Evolutionary conservation across 2,113 vertebrate genomes (phyloP).

Genomic region (Stigmatopora argus): DNA sequence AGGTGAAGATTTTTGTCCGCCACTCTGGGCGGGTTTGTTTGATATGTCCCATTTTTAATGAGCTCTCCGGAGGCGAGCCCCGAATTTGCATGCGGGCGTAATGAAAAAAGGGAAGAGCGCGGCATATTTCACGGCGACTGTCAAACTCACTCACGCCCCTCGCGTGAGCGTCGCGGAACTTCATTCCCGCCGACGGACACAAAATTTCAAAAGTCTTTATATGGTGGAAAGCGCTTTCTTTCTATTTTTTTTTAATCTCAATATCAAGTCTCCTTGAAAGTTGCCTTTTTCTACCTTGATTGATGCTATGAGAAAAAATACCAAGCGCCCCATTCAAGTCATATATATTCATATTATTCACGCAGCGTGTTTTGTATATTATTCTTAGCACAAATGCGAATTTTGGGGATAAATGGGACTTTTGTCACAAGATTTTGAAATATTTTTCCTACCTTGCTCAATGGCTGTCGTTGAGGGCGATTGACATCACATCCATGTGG

Average conservation of each 20-base stretch:
- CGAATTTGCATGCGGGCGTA: slow-evolving; percentile 69
- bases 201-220: slow-evolving; percentile 64
- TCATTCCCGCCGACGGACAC: slow-evolving; percentile 55
- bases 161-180: slow-evolving; percentile 60
- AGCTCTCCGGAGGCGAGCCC: slow-evolving; percentile 50
- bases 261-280: slow-evolving; percentile 64
- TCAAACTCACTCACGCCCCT: slow-evolving; percentile 71
- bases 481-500: too few relatives aligned
- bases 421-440: too few relatives aligned
- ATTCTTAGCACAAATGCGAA: too few relatives aligned
- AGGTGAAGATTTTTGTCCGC: slow-evolving; percentile 37
- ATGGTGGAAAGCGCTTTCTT: slow-evolving; percentile 31
- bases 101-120: slow-evolving; percentile 66
- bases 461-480: too few relatives aligned
- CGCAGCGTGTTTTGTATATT: too few relatives aligned
- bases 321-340: too few relatives aligned
- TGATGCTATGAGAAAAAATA: too few relatives aligned
- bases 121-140: slow-evolving; percentile 71
- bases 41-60: slow-evolving; percentile 65
- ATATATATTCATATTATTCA: too few relatives aligned
- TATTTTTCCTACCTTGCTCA: too few relatives aligned
- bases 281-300: slow-evolving; percentile 18
- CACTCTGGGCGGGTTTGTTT: slow-evolving; percentile 47
- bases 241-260: background rate
- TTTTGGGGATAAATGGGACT: too few relatives aligned